Evolutionary conservation across 2,797 vertebrate genomes (phyloP).

Genomic region (Sparidentex hasta): DNA sequence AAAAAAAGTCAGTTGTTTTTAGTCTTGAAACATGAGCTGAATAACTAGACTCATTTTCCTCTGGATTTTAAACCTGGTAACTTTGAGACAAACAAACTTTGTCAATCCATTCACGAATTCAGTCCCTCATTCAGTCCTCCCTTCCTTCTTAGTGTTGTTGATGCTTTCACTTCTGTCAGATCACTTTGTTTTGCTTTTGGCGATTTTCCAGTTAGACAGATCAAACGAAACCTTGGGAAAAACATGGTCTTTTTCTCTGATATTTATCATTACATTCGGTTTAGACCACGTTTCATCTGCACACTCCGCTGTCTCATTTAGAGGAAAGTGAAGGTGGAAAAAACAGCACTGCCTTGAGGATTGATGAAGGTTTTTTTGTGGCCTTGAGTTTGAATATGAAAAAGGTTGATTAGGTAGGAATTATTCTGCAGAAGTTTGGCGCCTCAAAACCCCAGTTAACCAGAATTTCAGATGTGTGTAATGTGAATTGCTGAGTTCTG

Average conservation of each 20-base stretch:
- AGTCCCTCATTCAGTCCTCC: not conserved
- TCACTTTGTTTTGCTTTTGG: not conserved
- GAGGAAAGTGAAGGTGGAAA: not conserved
- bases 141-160: not conserved
- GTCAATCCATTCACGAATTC: not conserved
- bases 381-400: not conserved
- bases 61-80: not conserved
- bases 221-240: conserved; percentile 1
- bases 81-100: not conserved
- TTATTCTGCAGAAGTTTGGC: not conserved
- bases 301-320: conserved; percentile 3
- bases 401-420: not conserved
- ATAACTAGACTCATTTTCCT: not conserved
- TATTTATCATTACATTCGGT: not conserved
- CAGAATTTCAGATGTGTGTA: not conserved
- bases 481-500: not conserved
- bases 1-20: too few relatives aligned
- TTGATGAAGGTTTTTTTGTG: not conserved
- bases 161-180: not conserved
- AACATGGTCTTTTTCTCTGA: not conserved
- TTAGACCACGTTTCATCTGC: conserved; percentile 22
- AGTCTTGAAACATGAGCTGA: not conserved
- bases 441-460: not conserved
- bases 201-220: conserved; percentile 4
- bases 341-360: not conserved